A percentile compares a stretch with the other conserved stretches of the same genome.
These are phyloP conservation scores for Oncorhynchus mykiss DNA, from an alignment of 2,113 vertebrate genomes.

Conservation along the genomic window DNA sequence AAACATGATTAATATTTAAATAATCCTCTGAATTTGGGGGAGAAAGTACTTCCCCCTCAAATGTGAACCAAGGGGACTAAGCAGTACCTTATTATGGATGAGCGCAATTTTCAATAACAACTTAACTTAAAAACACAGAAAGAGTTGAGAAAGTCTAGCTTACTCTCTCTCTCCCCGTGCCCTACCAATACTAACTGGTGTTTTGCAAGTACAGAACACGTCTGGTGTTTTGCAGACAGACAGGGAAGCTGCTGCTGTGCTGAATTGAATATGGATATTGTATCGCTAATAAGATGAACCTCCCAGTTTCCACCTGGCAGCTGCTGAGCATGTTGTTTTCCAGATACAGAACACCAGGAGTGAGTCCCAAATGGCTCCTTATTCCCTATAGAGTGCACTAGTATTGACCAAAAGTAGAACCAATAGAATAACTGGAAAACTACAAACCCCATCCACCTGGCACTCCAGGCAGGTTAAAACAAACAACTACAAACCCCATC, in stretches of 20 bases:
- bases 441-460: too few species aligned
- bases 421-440: too few species aligned
- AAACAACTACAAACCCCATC: too few species aligned
- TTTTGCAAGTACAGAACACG: background rate
- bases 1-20: constrained; percentile 30
- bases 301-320: constrained; percentile 18
- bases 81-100: constrained; percentile 11
- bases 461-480: too few species aligned
- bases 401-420: too few species aligned
- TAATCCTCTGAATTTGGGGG: background rate
- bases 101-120: background rate
- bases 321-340: constrained; percentile 45
- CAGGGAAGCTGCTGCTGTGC: constrained; percentile 7
- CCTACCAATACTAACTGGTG: constrained; percentile 5
- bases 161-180: background rate
- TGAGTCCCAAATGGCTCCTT: background rate
- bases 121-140: constrained; percentile 20
- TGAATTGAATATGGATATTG: constrained; percentile 43
- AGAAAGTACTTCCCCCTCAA: background rate
- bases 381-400: too few species aligned
- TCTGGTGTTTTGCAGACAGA: constrained; percentile 10
- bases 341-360: constrained; percentile 51
- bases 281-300: constrained; percentile 37
- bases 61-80: background rate
- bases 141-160: constrained; percentile 14